Evolutionary conservation across 2,113 vertebrate genomes (phyloP).

Genomic region (Egretta garzetta): DNA sequence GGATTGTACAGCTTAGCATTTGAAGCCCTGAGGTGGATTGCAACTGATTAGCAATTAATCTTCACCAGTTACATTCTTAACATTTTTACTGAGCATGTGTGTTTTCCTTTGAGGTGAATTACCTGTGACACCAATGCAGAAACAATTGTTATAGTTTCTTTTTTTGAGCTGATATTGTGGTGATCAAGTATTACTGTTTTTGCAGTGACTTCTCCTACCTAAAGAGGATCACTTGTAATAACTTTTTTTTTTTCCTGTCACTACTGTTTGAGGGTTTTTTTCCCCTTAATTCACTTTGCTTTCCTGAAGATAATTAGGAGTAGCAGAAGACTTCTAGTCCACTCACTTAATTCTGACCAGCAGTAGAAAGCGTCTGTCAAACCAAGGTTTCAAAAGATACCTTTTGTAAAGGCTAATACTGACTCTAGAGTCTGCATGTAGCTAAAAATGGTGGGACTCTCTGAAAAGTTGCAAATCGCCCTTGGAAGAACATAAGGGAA

Average conservation of each 20-base stretch:
- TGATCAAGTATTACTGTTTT: neutral
- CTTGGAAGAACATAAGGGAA: neutral
- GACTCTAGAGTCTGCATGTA: neutral
- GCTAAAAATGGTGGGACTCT: neutral
- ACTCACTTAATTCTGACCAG: neutral
- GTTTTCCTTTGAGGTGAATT: neutral
- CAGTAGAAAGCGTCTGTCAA: neutral
- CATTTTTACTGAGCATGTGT: neutral
- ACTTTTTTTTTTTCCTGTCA: neutral
- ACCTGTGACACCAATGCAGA: neutral
- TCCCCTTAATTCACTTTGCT: neutral
- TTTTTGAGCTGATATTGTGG: neutral
- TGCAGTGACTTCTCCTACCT: neutral
- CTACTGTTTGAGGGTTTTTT: neutral
- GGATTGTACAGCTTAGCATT: neutral
- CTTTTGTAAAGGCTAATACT: neutral
- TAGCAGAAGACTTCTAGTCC: neutral
- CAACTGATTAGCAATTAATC: neutral
- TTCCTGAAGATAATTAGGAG: neutral
- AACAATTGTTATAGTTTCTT: neutral
- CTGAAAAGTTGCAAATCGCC: neutral
- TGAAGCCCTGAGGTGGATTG: neutral
- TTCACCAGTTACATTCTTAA: neutral
- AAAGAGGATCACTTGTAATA: neutral
- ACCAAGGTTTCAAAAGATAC: neutral